Evolutionary conservation across 2,888 invertebrate species (phyloP), one percentile per base, ranked within the genome.

Genomic region (Hecatera dysodea): DNA sequence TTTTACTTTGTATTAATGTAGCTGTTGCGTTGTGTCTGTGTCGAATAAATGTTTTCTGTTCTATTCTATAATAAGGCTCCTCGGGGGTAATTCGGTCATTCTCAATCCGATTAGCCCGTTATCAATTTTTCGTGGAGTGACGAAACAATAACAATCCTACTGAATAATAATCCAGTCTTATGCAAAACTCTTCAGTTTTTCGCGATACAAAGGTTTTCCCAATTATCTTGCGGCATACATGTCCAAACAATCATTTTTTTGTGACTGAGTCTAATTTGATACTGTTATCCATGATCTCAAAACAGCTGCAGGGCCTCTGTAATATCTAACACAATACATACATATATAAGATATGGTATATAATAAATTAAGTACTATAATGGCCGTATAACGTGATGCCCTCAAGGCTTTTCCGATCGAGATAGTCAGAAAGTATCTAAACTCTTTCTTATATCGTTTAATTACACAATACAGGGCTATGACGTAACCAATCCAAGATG

Each of bases 381-480:
- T 44, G 60, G 55, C 69, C 7, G 44, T 1, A 50, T 22, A 27
- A 36, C 75, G 72, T 72, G 73, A 72, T 69, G 29, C 63, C 69
- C 73, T 66, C 57, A 65, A 73, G 73, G 80, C 61, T 46, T 70
- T 63, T 71, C 75, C 68, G 70, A 62, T 52, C 42, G 61, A 72
- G 80, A 72, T 72, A 78, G 69, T 48, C 61, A 68, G 85, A 86
- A 85, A 84, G 81, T 76, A 78, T 75, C 56, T 53, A 50, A 44
- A 67, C 50, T 67, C 17, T 72, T 57, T 71, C 36, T 57, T 60
- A 36, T n/a, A 62, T 29, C 12, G 19, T 2, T 62, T 56, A 60
- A 73, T 79, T 76, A 29, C 67, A 73, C 53, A 76, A 79, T 44
- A 61, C 56, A 75, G 65, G 69, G 55, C 69, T 42, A 19, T 60